Evolutionary conservation across 2,888 invertebrate genomes (phyloP), one percentile per base, ranked within the genome.

Genomic region (Athalia cordata): DNA sequence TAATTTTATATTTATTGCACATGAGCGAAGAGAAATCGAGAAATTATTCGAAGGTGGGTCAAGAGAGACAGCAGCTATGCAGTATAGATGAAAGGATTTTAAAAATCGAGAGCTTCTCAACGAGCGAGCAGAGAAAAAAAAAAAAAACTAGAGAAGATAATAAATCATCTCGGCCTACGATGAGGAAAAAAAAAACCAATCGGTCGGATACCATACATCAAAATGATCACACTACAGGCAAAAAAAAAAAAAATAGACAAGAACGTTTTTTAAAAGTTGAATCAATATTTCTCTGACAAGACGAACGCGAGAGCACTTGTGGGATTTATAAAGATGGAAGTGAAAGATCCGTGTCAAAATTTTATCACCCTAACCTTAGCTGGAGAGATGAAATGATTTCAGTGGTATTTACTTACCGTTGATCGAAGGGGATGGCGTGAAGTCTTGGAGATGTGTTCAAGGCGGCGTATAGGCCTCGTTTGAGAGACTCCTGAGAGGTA

Each of bases 381-480:
- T 68, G 11, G 55, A 11, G 9, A n/a, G 11, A 29, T 52, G 43
- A 6, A 47, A 45, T 47, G 1, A 45, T 4, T 59, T 43, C 3
- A n/a, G 8, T 15, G n/a, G 15, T 49, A 70, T 43, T 43, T 68
- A 77, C 77, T 77, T 68, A 77, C 77, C 59, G 68, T 70, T 11
- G 15, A 13, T 59, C 47, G 66, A 57, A 66, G 77, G 67, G 67
- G 77, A 66, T 77, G 66, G 29, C 45, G 55, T 67, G 77, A 50
- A 7, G 9, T 55, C 59, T 57, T 77, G 66, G 84, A 86, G 89
- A 89, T 88, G 89, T 87, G 87, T 88, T 85, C 86, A 84, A 87
- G 85, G 82, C 89, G 89, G 87, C 87, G 89, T 87, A 85, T 89
- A 87, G 88, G 87, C 87, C 89, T 87, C 89, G 89, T 90, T 90